A percentile compares a stretch with the other conserved stretches of the same genome.
Evolutionary conservation across 2,888 invertebrate species (phyloP).

Genomic region (Bellardia bayeri): DNA sequence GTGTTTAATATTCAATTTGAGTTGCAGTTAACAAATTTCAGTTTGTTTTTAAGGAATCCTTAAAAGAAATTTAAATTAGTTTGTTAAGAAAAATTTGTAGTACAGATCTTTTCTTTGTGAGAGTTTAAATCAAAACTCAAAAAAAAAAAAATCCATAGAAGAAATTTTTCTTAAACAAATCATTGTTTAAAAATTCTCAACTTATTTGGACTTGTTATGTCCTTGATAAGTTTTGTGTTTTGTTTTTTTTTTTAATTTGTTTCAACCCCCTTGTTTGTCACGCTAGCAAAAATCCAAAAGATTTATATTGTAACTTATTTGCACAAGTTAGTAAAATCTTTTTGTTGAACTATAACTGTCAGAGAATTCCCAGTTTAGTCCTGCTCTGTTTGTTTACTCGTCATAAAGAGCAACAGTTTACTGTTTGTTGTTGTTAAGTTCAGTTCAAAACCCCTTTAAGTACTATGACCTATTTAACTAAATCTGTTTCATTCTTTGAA

Average conservation of each 20-base stretch:
- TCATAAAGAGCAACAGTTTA: slow-evolving; percentile 11
- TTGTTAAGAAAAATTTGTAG: slow-evolving; percentile 56
- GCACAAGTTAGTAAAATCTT: slow-evolving; percentile 52
- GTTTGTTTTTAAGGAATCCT: neutral
- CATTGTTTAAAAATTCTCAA: neutral
- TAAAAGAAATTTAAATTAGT: slow-evolving; percentile 1
- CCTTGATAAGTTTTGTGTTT: slow-evolving; percentile 59
- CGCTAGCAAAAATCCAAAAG: neutral
- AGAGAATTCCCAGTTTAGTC: neutral
- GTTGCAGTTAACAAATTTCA: neutral
- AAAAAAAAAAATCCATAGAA: slow-evolving; percentile 46
- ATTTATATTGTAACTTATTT: slow-evolving; percentile 58
- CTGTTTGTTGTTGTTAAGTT: too few species aligned
- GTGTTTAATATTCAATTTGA: too few species aligned
- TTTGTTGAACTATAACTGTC: too few species aligned
- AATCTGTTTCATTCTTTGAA: slow-evolving; percentile 65
- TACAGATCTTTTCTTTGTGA: slow-evolving; percentile 44
- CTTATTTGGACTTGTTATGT: slow-evolving; percentile 59
- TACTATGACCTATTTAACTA: slow-evolving; percentile 25
- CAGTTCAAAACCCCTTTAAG: slow-evolving; percentile 45
- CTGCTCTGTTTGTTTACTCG: neutral
- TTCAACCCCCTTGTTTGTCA: neutral
- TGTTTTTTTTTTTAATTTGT: neutral
- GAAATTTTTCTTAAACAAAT: slow-evolving; percentile 57
- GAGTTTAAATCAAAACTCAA: neutral